Conservation (phyloP, 2,888 invertebrate species). For the Sepiola atlantica region DNA sequence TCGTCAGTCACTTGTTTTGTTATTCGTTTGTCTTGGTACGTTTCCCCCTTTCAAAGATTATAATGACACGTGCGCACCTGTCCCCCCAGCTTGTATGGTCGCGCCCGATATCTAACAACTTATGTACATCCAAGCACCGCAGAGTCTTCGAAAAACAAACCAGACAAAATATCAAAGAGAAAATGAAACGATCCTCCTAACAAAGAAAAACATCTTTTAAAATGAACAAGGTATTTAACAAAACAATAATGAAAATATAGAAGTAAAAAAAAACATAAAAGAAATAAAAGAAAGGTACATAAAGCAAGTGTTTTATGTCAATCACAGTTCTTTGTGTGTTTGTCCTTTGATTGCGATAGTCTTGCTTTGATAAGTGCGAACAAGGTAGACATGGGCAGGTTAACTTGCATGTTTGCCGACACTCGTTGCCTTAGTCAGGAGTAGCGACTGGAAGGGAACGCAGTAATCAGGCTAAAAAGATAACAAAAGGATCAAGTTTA, state of each 20-base stretch:
- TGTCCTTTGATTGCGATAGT: neutral
- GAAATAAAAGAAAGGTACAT: neutral
- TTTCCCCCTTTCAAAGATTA: neutral
- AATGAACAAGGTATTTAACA: neutral
- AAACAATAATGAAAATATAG: constrained; percentile 3
- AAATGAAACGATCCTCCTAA: neutral
- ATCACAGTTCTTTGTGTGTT: constrained; percentile 15
- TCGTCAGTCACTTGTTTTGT: neutral
- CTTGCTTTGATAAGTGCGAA: constrained; percentile 16
- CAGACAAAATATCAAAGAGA: neutral
- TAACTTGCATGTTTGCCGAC: neutral
- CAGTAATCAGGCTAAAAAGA: neutral
- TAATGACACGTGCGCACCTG: neutral
- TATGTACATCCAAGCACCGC: neutral
- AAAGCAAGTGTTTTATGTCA: constrained; percentile 22
- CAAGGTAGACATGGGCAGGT: neutral
- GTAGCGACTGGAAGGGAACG: neutral
- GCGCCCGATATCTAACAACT: neutral
- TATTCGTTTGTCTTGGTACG: neutral
- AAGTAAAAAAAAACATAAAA: neutral
- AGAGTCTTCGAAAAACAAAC: neutral
- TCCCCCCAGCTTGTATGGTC: neutral
- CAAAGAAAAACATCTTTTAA: neutral
- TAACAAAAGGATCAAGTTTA: neutral
- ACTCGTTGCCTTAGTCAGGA: neutral